Base-by-base conservation (phyloP, 1,140 invertebrate species). In the Penaeus japonicus region DNA sequence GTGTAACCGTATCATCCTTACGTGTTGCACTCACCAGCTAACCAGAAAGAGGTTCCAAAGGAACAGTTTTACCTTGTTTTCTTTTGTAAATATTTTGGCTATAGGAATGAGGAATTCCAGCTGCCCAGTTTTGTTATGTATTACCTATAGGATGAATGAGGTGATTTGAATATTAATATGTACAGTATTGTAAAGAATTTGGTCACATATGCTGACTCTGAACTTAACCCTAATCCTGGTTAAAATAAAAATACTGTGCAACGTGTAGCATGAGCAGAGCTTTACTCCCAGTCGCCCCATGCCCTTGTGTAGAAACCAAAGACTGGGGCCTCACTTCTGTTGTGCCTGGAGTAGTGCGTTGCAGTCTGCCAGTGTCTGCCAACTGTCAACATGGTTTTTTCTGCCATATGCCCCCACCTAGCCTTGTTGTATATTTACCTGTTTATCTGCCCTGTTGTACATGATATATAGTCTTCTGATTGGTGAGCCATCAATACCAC, bases 81-180 rank as follows among this genome's bases (percentile, higher is more conserved):
- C 80, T 88, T 88, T 57, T 89, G 87, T 89, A 89, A 78, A 89
- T 89, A 89, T 73, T 89, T 89, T 89, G 87, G 82, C 87, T 84
- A 70, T 84, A 89, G 87, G 87, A 89, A 84, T 85, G 77, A 73
- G 83, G 80, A 84, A 84, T 89, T 89, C 83, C 73, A 84, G 78
- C 80, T 89, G 87, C 87, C 87, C 87, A 89, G 86, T 89, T 89
- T 89, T 89, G 87, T 89, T 89, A 89, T 89, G 82, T 89, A 89
- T 84, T 79, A 89, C 82, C 75, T 84, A 80, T 84, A 84, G 82
- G 82, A 89, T 84, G 82, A 89, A 84, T 77, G 70, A 79, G 75
- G 82, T 84, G 75, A 84, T 84, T 85, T 84, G 82, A 84, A 84
- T 85, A 89, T 88, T 88, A 78, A 83, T 83, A 89, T 89, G 87